A percentile compares a stretch with the other conserved stretches of the same genome.
Conservation (phyloP, 1,140 invertebrate genomes). For the Camponotus vicinus region DNA sequence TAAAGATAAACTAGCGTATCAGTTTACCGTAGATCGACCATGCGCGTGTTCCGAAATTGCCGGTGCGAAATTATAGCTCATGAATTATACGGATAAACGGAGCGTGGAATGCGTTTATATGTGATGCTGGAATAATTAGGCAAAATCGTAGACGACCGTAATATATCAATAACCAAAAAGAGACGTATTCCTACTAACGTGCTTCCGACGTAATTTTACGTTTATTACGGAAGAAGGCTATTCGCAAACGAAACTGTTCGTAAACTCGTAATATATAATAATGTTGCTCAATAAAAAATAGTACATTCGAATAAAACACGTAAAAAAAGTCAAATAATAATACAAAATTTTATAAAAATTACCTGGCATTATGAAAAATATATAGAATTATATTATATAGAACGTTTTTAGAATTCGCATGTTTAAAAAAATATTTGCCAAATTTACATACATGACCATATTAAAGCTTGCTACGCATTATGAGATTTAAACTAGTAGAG, state of each 20-base stretch:
- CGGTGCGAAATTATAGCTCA: slow-evolving; percentile 28
- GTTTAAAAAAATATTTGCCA: background rate
- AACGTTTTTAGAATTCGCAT: background rate
- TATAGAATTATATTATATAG: no score
- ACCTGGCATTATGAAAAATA: background rate
- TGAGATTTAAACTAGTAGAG: slow-evolving; percentile 1
- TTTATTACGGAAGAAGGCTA: background rate
- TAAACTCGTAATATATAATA: background rate
- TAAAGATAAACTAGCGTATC: slow-evolving; percentile 49
- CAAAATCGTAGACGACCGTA: slow-evolving; percentile 40
- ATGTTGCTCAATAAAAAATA: background rate
- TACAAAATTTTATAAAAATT: background rate
- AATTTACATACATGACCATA: background rate
- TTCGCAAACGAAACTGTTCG: background rate
- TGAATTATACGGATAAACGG: slow-evolving; percentile 39
- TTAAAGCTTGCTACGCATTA: background rate
- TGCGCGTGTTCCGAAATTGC: slow-evolving; percentile 37
- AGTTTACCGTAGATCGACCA: slow-evolving; percentile 29
- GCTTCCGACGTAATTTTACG: background rate
- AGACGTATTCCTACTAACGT: background rate
- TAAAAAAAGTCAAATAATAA: background rate
- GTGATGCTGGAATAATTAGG: slow-evolving; percentile 49
- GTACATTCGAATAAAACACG: background rate
- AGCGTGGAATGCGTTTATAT: slow-evolving; percentile 44
- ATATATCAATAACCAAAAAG: slow-evolving; percentile 39